phyloP scores from a whole-genome alignment of 1,140 invertebrate genomes.

The Saccostrea glomerata region DNA sequence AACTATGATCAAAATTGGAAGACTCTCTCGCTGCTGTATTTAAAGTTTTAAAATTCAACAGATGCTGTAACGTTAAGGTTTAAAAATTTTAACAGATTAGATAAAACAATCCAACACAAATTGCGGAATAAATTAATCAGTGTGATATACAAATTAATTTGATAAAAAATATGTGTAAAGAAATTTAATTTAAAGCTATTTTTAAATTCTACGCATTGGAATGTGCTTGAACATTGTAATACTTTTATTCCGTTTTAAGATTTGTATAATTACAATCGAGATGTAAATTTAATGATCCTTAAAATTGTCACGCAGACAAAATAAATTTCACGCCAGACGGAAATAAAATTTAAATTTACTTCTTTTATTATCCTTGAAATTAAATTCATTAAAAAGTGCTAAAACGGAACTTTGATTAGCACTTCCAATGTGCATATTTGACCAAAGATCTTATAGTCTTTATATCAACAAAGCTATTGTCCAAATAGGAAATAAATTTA shows the following conservation, averaged over 20 bases:
- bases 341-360: background rate
- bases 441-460: background rate
- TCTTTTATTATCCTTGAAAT: background rate
- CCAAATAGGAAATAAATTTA: background rate
- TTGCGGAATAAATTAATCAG: too few species aligned
- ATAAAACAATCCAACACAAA: too few species aligned
- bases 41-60: background rate
- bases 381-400: background rate
- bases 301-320: background rate
- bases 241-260: too few species aligned
- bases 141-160: too few species aligned
- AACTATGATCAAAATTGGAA: background rate
- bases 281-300: too few species aligned
- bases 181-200: too few species aligned
- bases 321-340: background rate
- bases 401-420: background rate
- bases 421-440: background rate
- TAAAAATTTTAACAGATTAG: too few species aligned
- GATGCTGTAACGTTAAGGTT: background rate
- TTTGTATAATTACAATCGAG: too few species aligned
- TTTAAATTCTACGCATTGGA: too few species aligned
- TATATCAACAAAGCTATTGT: constrained; percentile 4
- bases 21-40: background rate
- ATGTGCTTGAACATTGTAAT: too few species aligned
- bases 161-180: too few species aligned